Conservation (phyloP, 2,113 vertebrate species). For the Pseudorectes ferrugineus region DNA sequence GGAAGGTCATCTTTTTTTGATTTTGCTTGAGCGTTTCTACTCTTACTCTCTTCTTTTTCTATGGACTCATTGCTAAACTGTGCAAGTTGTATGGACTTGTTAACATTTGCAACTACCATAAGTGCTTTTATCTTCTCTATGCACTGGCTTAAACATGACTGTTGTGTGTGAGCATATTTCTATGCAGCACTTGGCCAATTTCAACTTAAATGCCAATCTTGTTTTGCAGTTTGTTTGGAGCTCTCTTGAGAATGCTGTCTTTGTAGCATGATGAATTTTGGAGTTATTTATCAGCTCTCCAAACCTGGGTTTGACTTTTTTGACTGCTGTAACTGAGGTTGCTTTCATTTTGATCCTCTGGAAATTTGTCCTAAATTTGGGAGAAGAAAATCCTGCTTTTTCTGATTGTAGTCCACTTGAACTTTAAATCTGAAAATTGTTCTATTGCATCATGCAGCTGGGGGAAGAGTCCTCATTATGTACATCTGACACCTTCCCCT, state of each 20-base stretch:
- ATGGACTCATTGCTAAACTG: slow-evolving; percentile 51
- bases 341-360: slow-evolving; percentile 57
- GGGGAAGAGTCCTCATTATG: slow-evolving; percentile 14
- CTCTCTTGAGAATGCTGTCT: slow-evolving; percentile 53
- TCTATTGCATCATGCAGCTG: slow-evolving; percentile 39
- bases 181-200: slow-evolving; percentile 85
- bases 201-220: slow-evolving; percentile 68
- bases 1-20: slow-evolving; percentile 37
- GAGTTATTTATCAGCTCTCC: slow-evolving; percentile 47
- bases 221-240: slow-evolving; percentile 68
- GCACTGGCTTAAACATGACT: slow-evolving; percentile 96
- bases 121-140: slow-evolving; percentile 99
- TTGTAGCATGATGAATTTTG: slow-evolving; percentile 68
- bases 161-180: slow-evolving; percentile 90
- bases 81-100: slow-evolving; percentile 66
- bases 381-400: slow-evolving; percentile 57
- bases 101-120: slow-evolving; percentile 92
- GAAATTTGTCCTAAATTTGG: slow-evolving; percentile 59
- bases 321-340: slow-evolving; percentile 40
- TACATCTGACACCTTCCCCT: slow-evolving; percentile 38
- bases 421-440: slow-evolving; percentile 62
- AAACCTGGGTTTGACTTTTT: slow-evolving; percentile 32
- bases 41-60: slow-evolving; percentile 32
- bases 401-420: slow-evolving; percentile 62
- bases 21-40: slow-evolving; percentile 60